Evolutionary conservation across 2,797 vertebrate species (phyloP), one percentile per base, ranked within the genome.

Genomic region (Cephalopachus bancanus): DNA sequence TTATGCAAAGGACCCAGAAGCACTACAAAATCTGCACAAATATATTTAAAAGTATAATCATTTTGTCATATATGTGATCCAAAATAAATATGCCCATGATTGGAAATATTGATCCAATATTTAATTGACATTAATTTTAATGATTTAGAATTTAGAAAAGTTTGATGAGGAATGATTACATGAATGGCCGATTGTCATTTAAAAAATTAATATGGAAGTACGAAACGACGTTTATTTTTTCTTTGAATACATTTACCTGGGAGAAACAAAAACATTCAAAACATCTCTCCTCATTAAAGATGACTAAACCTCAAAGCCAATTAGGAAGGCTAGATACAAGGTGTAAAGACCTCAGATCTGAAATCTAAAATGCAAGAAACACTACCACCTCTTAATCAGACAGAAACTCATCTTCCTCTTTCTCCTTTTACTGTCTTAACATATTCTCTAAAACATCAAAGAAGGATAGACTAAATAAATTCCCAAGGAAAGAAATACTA

Each of bases 121-220:
- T 87, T 89, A 95, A 91, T 17, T 87, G 67, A 60, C 33, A 87
- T 62, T 91, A 89, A 88, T 85, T 55, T 94, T 75, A 95, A 72
- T 65, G 44, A 20, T 74, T 30, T 22, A 71, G 64, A 83, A 94
- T 80, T 96, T 83, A 94, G 78, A 78, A 92, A 94, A 19, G 8
- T 28, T 91, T 30, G 15, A 7, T 60, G 12, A 90, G 12, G 28
- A 49, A 85, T 44, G 7, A 64, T 59, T 92, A 4, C 4, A 44
- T 74, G 59, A 87, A 75, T 44, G 80, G 93, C 33, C 76, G 22
- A 78, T 86, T 69, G 93, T 94, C 20, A 83, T 75, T 97, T 28
- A 71, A 92, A 89, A 93, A 67, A 78, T 86, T 93, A 89, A 75
- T 11, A 28, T 59, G 37, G 20, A 86, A 74, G 71, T 33, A 2